These are phyloP conservation scores for Carposina sasakii DNA, from an alignment of 1,140 invertebrate genomes.

Conservation along the genomic window DNA sequence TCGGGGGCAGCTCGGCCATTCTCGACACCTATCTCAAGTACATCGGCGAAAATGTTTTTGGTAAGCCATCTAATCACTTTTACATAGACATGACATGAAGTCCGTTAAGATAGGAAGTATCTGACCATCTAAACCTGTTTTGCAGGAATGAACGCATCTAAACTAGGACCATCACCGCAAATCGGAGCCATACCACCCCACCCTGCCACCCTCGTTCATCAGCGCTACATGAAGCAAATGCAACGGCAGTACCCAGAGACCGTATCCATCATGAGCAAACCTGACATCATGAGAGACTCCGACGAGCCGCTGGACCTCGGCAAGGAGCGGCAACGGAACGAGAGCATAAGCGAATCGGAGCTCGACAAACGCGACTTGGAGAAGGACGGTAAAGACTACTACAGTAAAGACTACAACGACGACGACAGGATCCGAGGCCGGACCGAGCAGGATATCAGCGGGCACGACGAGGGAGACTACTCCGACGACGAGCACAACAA, in stretches of 20 bases:
- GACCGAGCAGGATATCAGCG: constrained; percentile 58
- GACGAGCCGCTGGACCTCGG: constrained; percentile 67
- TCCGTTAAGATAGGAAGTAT: background rate
- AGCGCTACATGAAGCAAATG: constrained; percentile 76
- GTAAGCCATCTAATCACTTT: constrained; percentile 35
- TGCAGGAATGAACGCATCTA: constrained; percentile 76
- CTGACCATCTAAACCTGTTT: background rate
- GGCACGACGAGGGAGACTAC: constrained; percentile 60
- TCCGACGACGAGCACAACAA: constrained; percentile 62
- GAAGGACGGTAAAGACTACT: constrained; percentile 55
- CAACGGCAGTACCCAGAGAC: constrained; percentile 71
- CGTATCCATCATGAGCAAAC: constrained; percentile 53
- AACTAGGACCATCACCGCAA: constrained; percentile 74
- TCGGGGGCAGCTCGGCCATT: constrained; percentile 80
- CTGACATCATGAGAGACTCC: constrained; percentile 58
- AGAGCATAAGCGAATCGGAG: constrained; percentile 45
- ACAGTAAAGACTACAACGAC: constrained; percentile 54
- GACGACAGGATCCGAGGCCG: constrained; percentile 47
- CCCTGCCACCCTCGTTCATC: constrained; percentile 65
- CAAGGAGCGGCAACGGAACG: constrained; percentile 57
- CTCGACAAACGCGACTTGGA: constrained; percentile 40
- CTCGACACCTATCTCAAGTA: constrained; percentile 89
- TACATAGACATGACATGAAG: background rate
- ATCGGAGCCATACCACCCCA: constrained; percentile 66
- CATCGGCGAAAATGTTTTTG: constrained; percentile 85